phyloP scores from a whole-genome alignment of 2,113 vertebrate species.

The Barnardius zonarius region DNA sequence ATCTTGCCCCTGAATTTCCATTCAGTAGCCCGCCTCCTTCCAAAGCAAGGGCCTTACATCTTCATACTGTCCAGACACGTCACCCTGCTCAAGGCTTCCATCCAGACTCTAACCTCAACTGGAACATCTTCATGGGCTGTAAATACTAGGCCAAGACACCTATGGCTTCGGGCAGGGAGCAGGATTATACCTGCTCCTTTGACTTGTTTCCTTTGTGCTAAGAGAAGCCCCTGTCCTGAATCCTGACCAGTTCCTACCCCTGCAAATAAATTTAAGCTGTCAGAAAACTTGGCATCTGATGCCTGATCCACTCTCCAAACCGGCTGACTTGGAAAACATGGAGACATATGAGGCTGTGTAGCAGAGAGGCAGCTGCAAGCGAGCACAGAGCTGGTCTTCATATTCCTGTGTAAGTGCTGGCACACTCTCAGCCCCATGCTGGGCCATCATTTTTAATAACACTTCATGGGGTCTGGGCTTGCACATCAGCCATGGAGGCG shows the following conservation, averaged over 20 bases:
- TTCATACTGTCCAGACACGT: accelerated
- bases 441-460: background rate
- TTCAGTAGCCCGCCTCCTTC: background rate
- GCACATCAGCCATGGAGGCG: accelerated
- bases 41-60: background rate
- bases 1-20: background rate
- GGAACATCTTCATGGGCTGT: background rate
- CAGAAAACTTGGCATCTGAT: background rate
- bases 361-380: background rate
- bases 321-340: accelerated
- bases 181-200: background rate
- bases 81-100: background rate
- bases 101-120: background rate
- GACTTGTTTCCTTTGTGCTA: background rate
- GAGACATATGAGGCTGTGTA: accelerated
- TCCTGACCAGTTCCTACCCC: background rate
- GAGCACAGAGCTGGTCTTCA: background rate
- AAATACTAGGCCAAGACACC: accelerated
- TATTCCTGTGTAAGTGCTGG: background rate
- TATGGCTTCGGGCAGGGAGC: accelerated
- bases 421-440: accelerated
- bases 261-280: background rate
- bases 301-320: background rate
- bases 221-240: background rate
- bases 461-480: background rate